phyloP scores from a whole-genome alignment of 1,140 invertebrate genomes.

The Temnothorax curvispinosus region DNA sequence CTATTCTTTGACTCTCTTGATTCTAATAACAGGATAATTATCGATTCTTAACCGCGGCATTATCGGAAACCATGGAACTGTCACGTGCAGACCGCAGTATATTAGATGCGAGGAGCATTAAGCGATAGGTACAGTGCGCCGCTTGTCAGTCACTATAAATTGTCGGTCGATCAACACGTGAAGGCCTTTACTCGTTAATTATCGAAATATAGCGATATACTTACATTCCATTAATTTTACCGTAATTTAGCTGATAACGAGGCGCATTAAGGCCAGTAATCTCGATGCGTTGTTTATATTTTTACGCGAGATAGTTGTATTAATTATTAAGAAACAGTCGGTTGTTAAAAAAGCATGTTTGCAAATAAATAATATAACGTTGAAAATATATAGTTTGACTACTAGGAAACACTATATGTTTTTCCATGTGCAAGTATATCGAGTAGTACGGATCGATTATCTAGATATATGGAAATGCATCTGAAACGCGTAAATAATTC shows the following conservation, averaged over 20 bases:
- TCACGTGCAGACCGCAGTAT: conserved; percentile 48
- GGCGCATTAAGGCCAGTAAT: background rate
- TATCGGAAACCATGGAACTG: conserved; percentile 54
- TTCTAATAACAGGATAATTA: conserved; percentile 33
- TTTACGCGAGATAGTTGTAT: background rate
- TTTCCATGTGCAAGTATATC: background rate
- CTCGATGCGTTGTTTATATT: background rate
- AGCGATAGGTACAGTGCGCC: conserved; percentile 55
- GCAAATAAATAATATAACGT: background rate
- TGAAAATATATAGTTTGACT: background rate
- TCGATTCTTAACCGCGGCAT: conserved; percentile 52
- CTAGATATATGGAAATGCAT: background rate
- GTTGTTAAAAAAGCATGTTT: background rate
- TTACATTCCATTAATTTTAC: background rate
- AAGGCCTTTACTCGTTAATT: conserved; percentile 47
- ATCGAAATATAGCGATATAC: conserved; percentile 43
- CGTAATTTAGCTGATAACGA: conserved; percentile 21
- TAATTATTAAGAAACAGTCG: background rate
- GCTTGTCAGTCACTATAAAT: conserved; percentile 62
- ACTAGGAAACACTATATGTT: background rate
- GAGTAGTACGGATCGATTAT: background rate
- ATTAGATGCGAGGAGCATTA: conserved; percentile 49
- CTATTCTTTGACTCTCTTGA: background rate
- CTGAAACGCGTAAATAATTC: conserved; percentile 21
- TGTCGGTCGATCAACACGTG: conserved; percentile 48